Base-by-base conservation (phyloP, 2,113 vertebrate species). In the Austrofundulus limnaeus region DNA sequence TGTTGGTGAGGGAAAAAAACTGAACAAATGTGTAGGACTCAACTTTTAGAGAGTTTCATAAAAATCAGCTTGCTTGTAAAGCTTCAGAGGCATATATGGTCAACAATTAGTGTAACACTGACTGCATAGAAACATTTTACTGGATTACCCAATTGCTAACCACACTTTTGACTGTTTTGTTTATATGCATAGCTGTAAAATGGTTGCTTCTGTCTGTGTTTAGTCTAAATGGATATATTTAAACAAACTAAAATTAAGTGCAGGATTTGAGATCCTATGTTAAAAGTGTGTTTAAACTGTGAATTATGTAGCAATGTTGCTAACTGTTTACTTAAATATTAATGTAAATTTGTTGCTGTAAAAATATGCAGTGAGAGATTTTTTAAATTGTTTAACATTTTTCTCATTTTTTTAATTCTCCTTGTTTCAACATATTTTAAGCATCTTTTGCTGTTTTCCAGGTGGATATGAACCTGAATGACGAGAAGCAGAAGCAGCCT, bases 381-480 rank as follows among this genome's bases (percentile, higher is more conserved):
- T 34, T 34, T 34, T 10, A 9, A 34, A 34, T 34, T 34, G 31
- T 43, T n/a, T 17, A n/a, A n/a, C 2, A 17, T 7, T 43, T 43
- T 14, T 0, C 25, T 38, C 19, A 1, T 5, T 58, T 55, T 23
- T 2, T 25, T 47, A 28, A 41, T 39, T 4, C 19, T 31, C 45
- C 2, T n/a, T n/a, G 5, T 10, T 42, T 59, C 4, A n/a, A n/a
- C n/a, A n/a, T n/a, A n/a, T n/a, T n/a, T n/a, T n/a, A n/a, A n/a
- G n/a, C n/a, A n/a, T 17, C 63, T 5, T 75, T 37, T 49, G 8
- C n/a, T n/a, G n/a, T n/a, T 51, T 11, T 52, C 37, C 60, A 96
- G 95, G 82, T 94, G 81, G 95, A 96, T 75, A 95, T 94, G 96
- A 95, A 95, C 82, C 90, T 95, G 66, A 95, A 95, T 39, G 92